A percentile compares a stretch with the other conserved stretches of the same genome.
These are phyloP conservation scores for Griposia aprilina DNA, from an alignment of 2,888 invertebrate genomes.

Conservation along the genomic window DNA sequence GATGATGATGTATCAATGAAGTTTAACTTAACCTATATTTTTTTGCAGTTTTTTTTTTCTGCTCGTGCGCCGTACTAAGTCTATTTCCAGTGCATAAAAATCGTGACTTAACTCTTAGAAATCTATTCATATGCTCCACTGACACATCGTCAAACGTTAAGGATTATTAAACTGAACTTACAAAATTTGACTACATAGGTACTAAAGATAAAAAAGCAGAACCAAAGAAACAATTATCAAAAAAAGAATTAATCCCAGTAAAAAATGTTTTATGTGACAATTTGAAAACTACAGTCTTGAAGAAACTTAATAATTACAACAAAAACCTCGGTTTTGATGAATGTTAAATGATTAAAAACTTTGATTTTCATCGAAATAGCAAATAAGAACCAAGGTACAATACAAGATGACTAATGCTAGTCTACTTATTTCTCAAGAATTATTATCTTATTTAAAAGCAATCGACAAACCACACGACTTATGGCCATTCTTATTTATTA, in stretches of 20 bases:
- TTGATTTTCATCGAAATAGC: background rate
- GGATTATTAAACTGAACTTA: background rate
- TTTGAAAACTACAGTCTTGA: background rate
- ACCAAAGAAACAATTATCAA: background rate
- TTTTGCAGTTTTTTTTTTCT: background rate
- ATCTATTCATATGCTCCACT: slow-evolving; percentile 10
- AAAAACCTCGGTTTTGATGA: background rate
- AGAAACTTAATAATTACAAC: background rate
- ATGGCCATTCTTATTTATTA: background rate
- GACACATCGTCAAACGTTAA: slow-evolving; percentile 34
- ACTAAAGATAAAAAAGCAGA: background rate
- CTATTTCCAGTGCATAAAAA: background rate
- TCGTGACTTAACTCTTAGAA: background rate
- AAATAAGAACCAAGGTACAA: slow-evolving; percentile 3
- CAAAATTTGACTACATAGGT: background rate
- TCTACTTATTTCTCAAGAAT: background rate
- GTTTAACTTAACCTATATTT: background rate
- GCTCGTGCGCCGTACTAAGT: background rate
- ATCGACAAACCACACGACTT: slow-evolving; percentile 23
- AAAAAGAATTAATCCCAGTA: background rate
- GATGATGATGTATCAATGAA: slow-evolving; percentile 23
- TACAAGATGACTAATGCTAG: slow-evolving; percentile 5
- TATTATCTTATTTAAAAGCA: slow-evolving; percentile 53
- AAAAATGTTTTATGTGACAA: background rate
- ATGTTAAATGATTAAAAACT: background rate